These are phyloP conservation scores for Neolamprologus caudopunctatus DNA, from an alignment of 2,113 vertebrate genomes.

Conservation along the genomic window DNA sequence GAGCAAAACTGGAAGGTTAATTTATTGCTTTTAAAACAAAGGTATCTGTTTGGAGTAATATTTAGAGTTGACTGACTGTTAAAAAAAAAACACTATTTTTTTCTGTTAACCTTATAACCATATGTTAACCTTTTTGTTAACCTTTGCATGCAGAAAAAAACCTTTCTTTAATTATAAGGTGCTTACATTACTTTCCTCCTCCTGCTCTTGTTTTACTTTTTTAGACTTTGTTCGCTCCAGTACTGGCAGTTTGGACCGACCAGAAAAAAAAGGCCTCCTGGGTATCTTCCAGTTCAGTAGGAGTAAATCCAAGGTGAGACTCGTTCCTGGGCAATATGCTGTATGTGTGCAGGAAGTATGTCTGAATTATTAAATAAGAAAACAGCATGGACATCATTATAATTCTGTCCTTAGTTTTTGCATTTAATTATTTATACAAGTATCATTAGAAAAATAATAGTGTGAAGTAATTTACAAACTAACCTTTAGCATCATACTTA, in stretches of 20 bases:
- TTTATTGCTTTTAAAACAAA: neutral
- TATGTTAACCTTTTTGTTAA: neutral
- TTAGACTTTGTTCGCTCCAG: constrained; percentile 74
- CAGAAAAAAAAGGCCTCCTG: constrained; percentile 82
- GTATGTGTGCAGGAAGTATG: neutral
- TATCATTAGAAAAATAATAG: neutral
- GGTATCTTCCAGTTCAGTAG: constrained; percentile 82
- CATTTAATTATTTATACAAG: neutral
- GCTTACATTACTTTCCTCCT: neutral
- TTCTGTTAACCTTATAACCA: neutral
- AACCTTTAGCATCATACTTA: neutral
- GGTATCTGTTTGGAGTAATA: neutral
- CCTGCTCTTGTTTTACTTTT: neutral
- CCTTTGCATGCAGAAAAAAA: neutral
- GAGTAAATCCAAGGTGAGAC: constrained; percentile 80
- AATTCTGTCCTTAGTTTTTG: neutral
- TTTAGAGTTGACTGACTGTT: neutral
- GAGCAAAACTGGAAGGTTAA: neutral
- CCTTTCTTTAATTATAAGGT: neutral
- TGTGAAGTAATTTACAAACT: neutral
- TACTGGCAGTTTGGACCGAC: constrained; percentile 65
- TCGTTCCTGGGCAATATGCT: neutral
- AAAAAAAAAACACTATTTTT: neutral
- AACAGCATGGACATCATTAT: neutral
- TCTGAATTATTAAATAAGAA: neutral